Evolutionary conservation across 1,140 invertebrate species (phyloP), one percentile per base, ranked within the genome.

Genomic region (Heliconius himera): DNA sequence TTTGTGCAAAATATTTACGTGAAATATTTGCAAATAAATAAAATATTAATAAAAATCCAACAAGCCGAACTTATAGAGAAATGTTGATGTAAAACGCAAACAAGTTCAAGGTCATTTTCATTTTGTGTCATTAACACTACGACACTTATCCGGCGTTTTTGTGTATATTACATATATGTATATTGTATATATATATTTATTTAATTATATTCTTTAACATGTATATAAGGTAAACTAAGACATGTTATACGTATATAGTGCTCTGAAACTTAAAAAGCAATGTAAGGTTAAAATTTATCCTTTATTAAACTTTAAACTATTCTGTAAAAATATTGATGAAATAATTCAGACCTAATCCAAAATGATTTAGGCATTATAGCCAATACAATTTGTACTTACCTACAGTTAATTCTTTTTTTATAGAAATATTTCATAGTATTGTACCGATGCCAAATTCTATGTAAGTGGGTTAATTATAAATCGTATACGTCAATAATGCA

Each of bases 91-190:
- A 38, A 76, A n/a, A 74, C 51, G 33, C 22, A 76, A 76, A 76
- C 74, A 76, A 76, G 74, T 76, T 76, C 74, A 76, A 70, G 74
- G 60, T 18, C 20, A 29, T 70, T 76, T 76, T 70, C 6, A 76
- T 76, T 76, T 76, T 70, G 56, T 38, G 60, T 16, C 56, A 70
- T 76, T 76, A 76, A 76, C 56, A 46, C 38, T 70, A 70, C 60
- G 13, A 5, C 60, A 66, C 33, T 33, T 76, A 75, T 33, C 26
- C 66, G 54, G 74, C 18, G 29, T 46, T 49, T 76, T 49, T 74
- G 60, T 66, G 26, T 66, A 6, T 66, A 16, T 29, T 66, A 29
- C 1, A 66, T 66, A 66, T 16, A 16, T 66, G 4, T 29, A 29
- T 66, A 16, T 29, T 13, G 33, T 36, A 22, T 22, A 46, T 22